These are phyloP conservation scores for Calidris pugnax DNA, from an alignment of 2,113 vertebrate species.

Conservation along the genomic window DNA sequence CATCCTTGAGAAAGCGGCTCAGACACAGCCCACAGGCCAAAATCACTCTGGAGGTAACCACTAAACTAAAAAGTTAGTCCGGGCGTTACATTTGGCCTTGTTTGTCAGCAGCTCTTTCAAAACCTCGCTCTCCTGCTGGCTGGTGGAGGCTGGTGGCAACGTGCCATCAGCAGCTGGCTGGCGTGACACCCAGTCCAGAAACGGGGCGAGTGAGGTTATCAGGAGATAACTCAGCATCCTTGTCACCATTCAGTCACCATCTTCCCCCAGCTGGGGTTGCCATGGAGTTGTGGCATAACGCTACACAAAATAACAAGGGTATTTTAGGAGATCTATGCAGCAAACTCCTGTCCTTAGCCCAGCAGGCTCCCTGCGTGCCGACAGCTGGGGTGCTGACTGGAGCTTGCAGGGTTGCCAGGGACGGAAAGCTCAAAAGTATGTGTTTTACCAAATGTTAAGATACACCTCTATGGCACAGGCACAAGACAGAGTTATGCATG, in stretches of 20 bases:
- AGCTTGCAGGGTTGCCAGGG: neutral
- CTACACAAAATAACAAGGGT: slow-evolving; percentile 24
- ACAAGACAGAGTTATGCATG: neutral
- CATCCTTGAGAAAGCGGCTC: neutral
- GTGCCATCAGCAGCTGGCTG: slow-evolving; percentile 14
- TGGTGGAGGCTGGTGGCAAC: neutral
- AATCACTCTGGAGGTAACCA: neutral
- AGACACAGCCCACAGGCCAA: neutral
- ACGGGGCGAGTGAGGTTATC: slow-evolving; percentile 21
- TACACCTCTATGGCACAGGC: neutral
- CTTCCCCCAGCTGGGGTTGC: neutral
- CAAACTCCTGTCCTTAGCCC: neutral
- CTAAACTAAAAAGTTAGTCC: neutral
- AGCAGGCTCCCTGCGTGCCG: neutral
- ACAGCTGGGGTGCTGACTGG: neutral
- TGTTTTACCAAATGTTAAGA: neutral
- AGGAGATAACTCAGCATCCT: neutral
- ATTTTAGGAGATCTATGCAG: slow-evolving; percentile 62
- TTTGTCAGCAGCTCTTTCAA: neutral
- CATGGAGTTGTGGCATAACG: slow-evolving; percentile 35
- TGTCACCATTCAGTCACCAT: slow-evolving; percentile 40
- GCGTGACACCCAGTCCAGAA: neutral
- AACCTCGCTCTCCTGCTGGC: neutral
- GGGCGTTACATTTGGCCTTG: neutral
- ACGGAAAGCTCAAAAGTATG: neutral